Conservation (phyloP, 2,113 vertebrate genomes). For the Pterocles orientalis region DNA sequence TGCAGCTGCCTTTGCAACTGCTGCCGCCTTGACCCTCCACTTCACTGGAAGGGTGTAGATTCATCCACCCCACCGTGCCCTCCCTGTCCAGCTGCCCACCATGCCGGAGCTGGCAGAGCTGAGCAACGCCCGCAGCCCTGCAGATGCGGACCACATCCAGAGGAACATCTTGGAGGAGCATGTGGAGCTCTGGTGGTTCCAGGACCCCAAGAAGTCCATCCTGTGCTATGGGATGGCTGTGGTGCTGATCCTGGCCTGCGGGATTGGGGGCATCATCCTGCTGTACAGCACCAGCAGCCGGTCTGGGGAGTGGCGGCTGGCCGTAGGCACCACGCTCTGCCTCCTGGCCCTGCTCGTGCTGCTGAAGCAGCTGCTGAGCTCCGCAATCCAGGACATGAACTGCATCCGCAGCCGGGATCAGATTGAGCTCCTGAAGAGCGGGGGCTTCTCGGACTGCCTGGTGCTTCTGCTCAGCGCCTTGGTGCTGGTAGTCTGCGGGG, state of each 20-base stretch:
- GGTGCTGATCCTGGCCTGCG: conserved; percentile 87
- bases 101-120: conserved; percentile 86
- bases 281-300: conserved; percentile 94
- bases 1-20: neutral
- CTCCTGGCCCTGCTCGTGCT: conserved; percentile 90
- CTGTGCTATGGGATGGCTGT: conserved; percentile 90
- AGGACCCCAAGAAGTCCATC: conserved; percentile 88
- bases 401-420: conserved; percentile 88
- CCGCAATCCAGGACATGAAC: conserved; percentile 98
- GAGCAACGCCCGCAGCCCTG: conserved; percentile 64
- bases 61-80: neutral
- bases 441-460: conserved; percentile 86
- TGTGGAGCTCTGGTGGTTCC: conserved; percentile 98
- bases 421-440: conserved; percentile 91
- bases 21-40: neutral
- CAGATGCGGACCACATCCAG: conserved; percentile 77
- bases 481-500: conserved; percentile 85
- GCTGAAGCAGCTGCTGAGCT: conserved; percentile 96
- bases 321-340: conserved; percentile 88
- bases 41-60: neutral
- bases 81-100: neutral
- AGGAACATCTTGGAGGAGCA: conserved; percentile 91
- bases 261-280: conserved; percentile 88
- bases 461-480: conserved; percentile 86
- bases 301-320: conserved; percentile 94